Base-by-base conservation (phyloP, 2,113 vertebrate species). In the Pelecanoides urinatrix region DNA sequence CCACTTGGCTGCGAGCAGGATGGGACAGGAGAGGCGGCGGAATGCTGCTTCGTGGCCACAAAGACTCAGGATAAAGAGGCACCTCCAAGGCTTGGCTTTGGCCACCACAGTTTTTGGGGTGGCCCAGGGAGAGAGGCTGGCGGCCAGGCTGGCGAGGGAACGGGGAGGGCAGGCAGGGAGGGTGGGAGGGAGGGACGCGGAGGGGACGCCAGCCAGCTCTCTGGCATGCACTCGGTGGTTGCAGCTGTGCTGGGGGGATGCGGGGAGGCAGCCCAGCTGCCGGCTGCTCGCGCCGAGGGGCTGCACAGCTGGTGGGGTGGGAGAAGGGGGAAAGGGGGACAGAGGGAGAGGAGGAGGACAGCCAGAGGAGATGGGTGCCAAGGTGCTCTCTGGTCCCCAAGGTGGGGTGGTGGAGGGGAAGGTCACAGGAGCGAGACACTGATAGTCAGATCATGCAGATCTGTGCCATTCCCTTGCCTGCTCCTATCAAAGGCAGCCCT, bases 281-380 rank as follows among this genome's bases (percentile, higher is more conserved):
- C 1, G 1, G 50, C 27, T 55, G n/a, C 16, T 59, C 2, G 0
- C 16, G 3, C 8, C 3, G 0, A 22, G 22, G 62, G 30, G 13
- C 30, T 47, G 52, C 22, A 32, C 3, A 8, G 42, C 40, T 50
- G 59, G 27, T 34, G 16, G 25, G 29, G 20, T 53, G 61, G 26
- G 66, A 78, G 25, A 63, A 56, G 8, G 21, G 30, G 27, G 29
- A 67, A 49, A 55, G 16, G 15, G 34, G 21, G 12, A 59, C 18
- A 52, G 49, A 58, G 7, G 16, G 19, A 70, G 38, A 47, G 11
- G 16, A 14, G 63, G 44, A 74, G 44, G n/a, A 1, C 4, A 72
- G 20, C 22, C 1, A 2, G 14, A 45, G 16, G 40, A 76, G 26
- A 22, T 8, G 16, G 21, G 13, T 30, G 10, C 5, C 32, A 30